Evolutionary conservation across 1,140 invertebrate genomes (phyloP).

Genomic region (Monochamus saltuarius): DNA sequence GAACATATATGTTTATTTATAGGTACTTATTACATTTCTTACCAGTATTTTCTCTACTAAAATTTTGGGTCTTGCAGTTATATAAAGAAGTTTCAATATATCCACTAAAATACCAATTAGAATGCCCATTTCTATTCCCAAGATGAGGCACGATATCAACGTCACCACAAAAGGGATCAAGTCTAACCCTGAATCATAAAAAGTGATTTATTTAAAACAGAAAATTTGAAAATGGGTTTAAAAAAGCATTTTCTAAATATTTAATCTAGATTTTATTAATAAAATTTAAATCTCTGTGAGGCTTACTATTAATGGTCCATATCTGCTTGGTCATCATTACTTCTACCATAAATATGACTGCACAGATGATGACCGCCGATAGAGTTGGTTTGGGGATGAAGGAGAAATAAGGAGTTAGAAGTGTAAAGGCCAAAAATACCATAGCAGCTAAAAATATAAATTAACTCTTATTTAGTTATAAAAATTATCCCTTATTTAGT

Average conservation of each 20-base stretch:
- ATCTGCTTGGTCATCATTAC: constrained; percentile 59
- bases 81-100: constrained; percentile 75
- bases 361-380: constrained; percentile 67
- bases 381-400: constrained; percentile 69
- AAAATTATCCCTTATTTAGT: background rate
- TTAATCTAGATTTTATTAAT: no score
- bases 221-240: no score
- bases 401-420: constrained; percentile 69
- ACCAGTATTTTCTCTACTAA: constrained; percentile 53
- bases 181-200: constrained; percentile 67
- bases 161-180: constrained; percentile 72
- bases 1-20: no score
- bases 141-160: constrained; percentile 70
- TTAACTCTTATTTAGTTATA: background rate
- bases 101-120: constrained; percentile 79
- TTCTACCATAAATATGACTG: constrained; percentile 71
- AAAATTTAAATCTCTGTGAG: constrained; percentile 3
- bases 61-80: constrained; percentile 72
- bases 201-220: no score
- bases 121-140: constrained; percentile 82
- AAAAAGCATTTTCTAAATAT: no score
- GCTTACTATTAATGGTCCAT: constrained; percentile 66
- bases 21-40: no score
- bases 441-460: constrained; percentile 56
- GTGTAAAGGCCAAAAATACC: constrained; percentile 55